Evolutionary conservation across 2,113 vertebrate species (phyloP).

Genomic region (Mesoclemmys tuberculata): DNA sequence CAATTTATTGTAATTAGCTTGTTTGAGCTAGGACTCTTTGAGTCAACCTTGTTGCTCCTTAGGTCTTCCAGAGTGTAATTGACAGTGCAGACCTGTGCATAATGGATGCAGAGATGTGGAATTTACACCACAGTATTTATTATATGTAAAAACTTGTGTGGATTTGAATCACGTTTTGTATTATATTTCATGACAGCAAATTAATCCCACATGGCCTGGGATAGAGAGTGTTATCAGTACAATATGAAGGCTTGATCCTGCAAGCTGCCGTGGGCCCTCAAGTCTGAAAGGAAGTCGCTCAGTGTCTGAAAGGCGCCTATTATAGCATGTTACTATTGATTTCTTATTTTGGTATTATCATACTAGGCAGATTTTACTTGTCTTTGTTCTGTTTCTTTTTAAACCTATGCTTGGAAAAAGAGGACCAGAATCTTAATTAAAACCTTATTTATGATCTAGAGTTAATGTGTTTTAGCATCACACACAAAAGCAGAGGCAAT

Average conservation of each 20-base stretch:
- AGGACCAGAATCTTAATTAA: background rate
- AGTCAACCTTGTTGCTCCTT: background rate
- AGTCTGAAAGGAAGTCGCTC: background rate
- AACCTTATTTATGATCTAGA: background rate
- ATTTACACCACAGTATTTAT: background rate
- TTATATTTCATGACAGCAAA: conserved; percentile 1
- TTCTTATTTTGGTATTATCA: conserved; percentile 1
- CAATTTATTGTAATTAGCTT: background rate
- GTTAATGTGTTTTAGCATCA: background rate
- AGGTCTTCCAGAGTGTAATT: background rate
- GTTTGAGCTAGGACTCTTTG: background rate
- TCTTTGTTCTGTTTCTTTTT: background rate
- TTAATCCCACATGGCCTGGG: conserved; percentile 11
- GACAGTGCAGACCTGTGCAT: background rate
- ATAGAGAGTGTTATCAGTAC: background rate
- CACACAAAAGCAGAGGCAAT: background rate
- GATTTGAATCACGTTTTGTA: background rate
- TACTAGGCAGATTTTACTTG: background rate
- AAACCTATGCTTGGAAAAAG: background rate
- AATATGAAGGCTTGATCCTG: background rate
- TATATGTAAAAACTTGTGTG: conserved; percentile 12
- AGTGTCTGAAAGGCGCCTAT: background rate
- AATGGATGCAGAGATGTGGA: background rate
- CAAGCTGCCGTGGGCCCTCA: background rate
- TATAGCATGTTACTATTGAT: background rate